Percentiles rank a stretch among this genome's conserved stretches.
Conservation (phyloP, 2,888 invertebrate genomes). For the Isotomurus palustris region DNA sequence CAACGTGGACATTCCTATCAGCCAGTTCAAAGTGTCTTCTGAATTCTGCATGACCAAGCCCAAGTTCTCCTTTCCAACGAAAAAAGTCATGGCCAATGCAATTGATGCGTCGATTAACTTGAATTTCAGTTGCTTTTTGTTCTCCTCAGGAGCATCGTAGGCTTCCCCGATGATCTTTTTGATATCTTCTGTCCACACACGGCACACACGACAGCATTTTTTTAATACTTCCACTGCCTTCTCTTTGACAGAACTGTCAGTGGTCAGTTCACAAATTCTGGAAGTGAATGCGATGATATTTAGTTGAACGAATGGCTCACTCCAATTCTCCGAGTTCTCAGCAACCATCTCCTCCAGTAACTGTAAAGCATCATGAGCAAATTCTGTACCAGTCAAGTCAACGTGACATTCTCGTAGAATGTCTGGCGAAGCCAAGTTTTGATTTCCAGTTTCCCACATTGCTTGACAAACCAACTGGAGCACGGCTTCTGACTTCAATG, state of each 20-base stretch:
- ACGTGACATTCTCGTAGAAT: constrained; percentile 8
- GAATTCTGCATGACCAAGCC: background rate
- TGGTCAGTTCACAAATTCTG: constrained; percentile 14
- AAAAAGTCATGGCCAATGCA: background rate
- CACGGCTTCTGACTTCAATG: constrained; percentile 15
- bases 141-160: background rate
- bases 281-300: background rate
- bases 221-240: background rate
- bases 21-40: constrained; percentile 12
- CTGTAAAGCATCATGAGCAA: constrained; percentile 4
- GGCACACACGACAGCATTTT: constrained; percentile 5
- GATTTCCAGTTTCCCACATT: constrained; percentile 14
- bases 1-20: constrained; percentile 7
- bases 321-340: constrained; percentile 10
- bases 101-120: constrained; percentile 2
- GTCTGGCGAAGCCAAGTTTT: background rate
- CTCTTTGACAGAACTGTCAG: background rate
- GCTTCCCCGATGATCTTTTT: constrained; percentile 2
- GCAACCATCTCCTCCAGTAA: background rate
- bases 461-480: constrained; percentile 12
- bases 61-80: constrained; percentile 1
- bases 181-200: constrained; percentile 7
- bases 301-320: constrained; percentile 3
- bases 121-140: background rate
- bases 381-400: constrained; percentile 7